Evolutionary conservation across 2,113 vertebrate genomes (phyloP), one percentile per base, ranked within the genome.

Genomic region (Arenaria interpres): DNA sequence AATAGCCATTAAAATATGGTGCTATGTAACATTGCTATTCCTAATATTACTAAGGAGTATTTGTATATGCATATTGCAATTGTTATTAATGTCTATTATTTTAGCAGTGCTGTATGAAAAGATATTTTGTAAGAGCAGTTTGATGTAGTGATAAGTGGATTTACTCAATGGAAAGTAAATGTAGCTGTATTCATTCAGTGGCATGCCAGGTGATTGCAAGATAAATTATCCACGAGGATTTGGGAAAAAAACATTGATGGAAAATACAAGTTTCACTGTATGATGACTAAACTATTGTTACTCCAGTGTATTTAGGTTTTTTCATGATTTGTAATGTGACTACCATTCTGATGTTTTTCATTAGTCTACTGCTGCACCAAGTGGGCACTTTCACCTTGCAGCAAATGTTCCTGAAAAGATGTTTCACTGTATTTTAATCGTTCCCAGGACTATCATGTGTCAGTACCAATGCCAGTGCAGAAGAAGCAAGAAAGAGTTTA

Each of bases 261-360:
- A 76, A 80, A 87, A 77, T 39, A 53, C 1, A 4, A 15, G 35
- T 91, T 77, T 78, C 56, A 41, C 21, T 45, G 7, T 64, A 9
- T 66, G 59, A 57, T 84, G 23, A 50, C 4, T 30, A 77, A 85
- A 30, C 19, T 63, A 4, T 6, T 75, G 82, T 82, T 50, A 59
- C 3, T 63, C 4, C 9, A 35, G 3, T 30, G 5, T 57, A 35
- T 37, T 41, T 48, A 41, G 10, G 0, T 45, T 62, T 59, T 51
- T 78, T 77, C 7, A 22, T 60, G 0, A 51, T 82, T 51, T 76
- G 4, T 50, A 39, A 28, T 51, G 18, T 50, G 30, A 35, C 15
- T 75, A 17, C 13, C 14, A 45, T 84, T 73, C 27, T 62, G 63
- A 33, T 30, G 4, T 32, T 81, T 94, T 79, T 19, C 11, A 17